These are phyloP conservation scores for Cylas formicarius DNA, from an alignment of 1,140 invertebrate species.

Conservation along the genomic window DNA sequence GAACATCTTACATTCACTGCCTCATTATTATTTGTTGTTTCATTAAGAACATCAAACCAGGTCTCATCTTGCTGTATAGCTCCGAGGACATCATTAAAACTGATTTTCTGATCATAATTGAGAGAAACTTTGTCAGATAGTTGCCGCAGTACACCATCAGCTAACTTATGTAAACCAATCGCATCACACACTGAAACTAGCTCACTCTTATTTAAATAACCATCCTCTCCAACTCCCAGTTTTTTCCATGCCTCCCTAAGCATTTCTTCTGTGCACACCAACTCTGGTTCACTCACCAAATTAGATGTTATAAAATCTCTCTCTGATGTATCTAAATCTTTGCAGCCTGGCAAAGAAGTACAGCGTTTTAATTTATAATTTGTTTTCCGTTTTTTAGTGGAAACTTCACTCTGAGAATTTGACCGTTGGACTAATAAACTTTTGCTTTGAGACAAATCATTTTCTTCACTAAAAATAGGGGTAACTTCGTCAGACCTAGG, in stretches of 20 bases:
- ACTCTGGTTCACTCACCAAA: constrained; percentile 26
- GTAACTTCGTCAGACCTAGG: constrained; percentile 32
- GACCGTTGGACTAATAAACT: constrained; percentile 43
- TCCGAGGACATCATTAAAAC: constrained; percentile 59
- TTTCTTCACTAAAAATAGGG: constrained; percentile 28
- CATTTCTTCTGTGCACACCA: constrained; percentile 38
- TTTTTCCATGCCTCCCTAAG: constrained; percentile 52
- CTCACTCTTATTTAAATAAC: constrained; percentile 53
- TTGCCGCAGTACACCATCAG: constrained; percentile 54
- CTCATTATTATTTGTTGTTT: constrained; percentile 26
- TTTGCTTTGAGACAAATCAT: constrained; percentile 28
- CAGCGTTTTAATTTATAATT: constrained; percentile 45
- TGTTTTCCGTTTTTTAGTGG: constrained; percentile 41
- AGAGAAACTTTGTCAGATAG: constrained; percentile 59
- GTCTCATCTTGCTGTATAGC: constrained; percentile 51
- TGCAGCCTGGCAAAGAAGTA: constrained; percentile 43
- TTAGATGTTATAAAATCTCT: constrained; percentile 19
- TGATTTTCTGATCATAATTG: constrained; percentile 59
- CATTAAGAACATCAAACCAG: constrained; percentile 40
- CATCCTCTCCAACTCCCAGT: constrained; percentile 53
- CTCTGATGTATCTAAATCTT: constrained; percentile 18
- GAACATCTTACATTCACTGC: constrained; percentile 9
- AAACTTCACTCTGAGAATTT: constrained; percentile 46
- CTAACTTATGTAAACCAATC: constrained; percentile 50
- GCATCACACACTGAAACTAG: constrained; percentile 45